Conservation (phyloP, 2,113 vertebrate genomes). For the Alouatta palliata region DNA sequence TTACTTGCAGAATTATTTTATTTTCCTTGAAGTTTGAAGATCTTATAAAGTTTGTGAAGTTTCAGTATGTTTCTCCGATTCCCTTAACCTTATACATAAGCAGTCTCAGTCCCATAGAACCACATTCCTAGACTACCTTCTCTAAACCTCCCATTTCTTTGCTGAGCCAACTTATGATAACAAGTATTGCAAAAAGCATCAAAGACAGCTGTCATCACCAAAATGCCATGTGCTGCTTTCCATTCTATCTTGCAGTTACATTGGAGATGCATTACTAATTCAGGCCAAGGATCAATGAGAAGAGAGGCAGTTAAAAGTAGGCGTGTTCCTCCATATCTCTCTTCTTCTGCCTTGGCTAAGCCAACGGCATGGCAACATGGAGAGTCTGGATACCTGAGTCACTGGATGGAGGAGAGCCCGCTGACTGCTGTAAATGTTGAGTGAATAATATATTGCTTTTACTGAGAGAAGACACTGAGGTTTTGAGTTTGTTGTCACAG, state of each 20-base stretch:
- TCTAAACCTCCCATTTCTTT: not conserved
- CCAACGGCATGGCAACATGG: not conserved
- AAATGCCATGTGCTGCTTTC: not conserved
- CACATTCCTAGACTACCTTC: not conserved
- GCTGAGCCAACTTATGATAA: not conserved
- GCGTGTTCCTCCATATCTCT: not conserved
- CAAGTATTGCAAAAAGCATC: not conserved
- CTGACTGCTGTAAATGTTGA: not conserved
- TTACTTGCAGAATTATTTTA: not conserved
- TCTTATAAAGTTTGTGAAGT: not conserved
- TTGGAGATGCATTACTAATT: not conserved
- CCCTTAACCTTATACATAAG: not conserved
- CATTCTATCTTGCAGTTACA: not conserved
- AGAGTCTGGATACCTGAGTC: not conserved
- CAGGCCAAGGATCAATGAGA: not conserved
- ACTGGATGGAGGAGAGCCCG: not conserved
- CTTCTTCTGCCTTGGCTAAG: not conserved
- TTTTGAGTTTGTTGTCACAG: not conserved
- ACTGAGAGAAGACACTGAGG: not conserved
- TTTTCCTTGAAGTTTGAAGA: no score
- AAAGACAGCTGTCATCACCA: not conserved
- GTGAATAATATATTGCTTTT: not conserved
- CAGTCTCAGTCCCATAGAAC: not conserved
- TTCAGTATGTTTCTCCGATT: not conserved
- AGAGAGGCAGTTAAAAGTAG: not conserved